Base-by-base conservation (phyloP, 2,888 invertebrate genomes). In the Acrobasis suavella region DNA sequence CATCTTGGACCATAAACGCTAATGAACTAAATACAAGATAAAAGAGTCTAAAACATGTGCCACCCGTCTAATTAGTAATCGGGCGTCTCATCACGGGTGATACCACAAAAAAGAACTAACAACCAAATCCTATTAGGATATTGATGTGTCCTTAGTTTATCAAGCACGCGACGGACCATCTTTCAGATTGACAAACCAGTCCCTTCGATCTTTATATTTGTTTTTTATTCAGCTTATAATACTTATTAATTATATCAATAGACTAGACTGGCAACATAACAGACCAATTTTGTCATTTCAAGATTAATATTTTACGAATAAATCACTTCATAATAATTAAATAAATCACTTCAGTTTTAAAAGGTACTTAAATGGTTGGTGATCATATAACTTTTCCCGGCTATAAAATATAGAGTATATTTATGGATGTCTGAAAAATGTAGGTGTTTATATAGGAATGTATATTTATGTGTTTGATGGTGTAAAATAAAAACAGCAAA, bases 1-100 rank as follows among this genome's bases (percentile, higher is more conserved):
- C 68, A 73, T 74, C 68, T 72, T 73, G 73, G 71, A 70, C 71
- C 73, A 67, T 67, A 67, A 56, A 56, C 70, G 68, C 77, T 87
- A 86, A 90, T 86, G 85, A 89, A 83, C 72, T 80, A 76, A 82
- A 82, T 74, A 81, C 77, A 78, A 85, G 86, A 87, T 89, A 85
- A 90, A 88, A 81, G 81, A 82, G 74, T 76, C 78, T 72, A 81
- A 84, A 89, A 91, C 90, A 90, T 85, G 90, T 90, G 91, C 91
- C 88, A 78, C 81, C 83, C 83, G 82, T 85, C 87, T 90, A 91
- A 91, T 91, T 91, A 90, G 85, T 88, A 87, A 92, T 92, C 91
- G 84, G 80, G 74, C 77, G 80, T 81, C 78, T 85, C 82, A 91
- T 91, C 91, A 87, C 77, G 65, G 65, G 69, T 70, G 76, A 69